Base-by-base conservation (phyloP, 2,888 invertebrate species). In the Nyleta sp. region DNA sequence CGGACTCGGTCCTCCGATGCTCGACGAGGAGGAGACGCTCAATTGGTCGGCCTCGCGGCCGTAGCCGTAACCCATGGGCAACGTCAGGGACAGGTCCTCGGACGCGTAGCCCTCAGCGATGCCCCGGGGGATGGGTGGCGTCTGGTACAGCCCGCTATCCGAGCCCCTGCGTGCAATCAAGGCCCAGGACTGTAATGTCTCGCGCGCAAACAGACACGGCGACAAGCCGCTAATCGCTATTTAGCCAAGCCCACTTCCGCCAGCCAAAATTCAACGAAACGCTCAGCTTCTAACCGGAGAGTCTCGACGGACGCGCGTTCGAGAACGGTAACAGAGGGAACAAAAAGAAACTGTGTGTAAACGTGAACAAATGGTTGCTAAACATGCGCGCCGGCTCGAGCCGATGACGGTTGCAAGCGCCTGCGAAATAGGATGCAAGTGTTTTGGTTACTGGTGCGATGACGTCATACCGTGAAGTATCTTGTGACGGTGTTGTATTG, bases 11-110 rank as follows among this genome's bases (percentile, higher is more conserved):
- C 92, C 92, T 44, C 92, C 92, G 71, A 92, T 91, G 87, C 93
- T 93, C 60, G 93, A 93, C 15, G 93, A 92, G 2, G 93, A 93
- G 40, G 93, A 93, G 76, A 94, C 90, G 87, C 93, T 93, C 86
- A 94, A 92, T 87, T 93, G 93, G 86, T 94, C 94, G 31, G 92
- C 91, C 84, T 94, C 94, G 76, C 93, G 91, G 76, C 90, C 84
- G 75, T 85, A 91, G 53, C 91, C 91, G 83, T 91, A 92, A 81
- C 92, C 89, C 80, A 87, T 82, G 79, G 89, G 89, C 81, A 90
- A 84, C 82, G 88, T 88, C 85, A 89, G 87, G 81, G 91, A 91
- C 82, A 92, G 86, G 83, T 93, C 93, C 82, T 93, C 93, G 44
- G 93, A 93, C 83, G 92, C 91, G 83, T 91, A 92, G 87, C 92